These are phyloP conservation scores for Ophion costatus DNA, from an alignment of 2,888 invertebrate genomes.

Conservation along the genomic window DNA sequence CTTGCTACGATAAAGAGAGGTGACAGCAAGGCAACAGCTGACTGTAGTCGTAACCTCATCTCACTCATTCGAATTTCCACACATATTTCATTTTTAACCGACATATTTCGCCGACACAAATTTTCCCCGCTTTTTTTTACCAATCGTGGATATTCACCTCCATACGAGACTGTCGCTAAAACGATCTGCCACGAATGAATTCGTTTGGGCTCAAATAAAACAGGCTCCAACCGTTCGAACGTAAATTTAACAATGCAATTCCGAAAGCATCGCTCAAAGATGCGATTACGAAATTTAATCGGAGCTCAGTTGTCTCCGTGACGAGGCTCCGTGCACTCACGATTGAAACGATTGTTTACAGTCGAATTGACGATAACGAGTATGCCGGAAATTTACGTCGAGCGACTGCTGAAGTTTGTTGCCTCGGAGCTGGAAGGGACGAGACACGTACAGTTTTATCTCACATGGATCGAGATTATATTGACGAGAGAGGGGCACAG, in stretches of 20 bases:
- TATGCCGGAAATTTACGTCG: slow-evolving; percentile 90
- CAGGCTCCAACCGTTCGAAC: not conserved
- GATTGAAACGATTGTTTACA: slow-evolving; percentile 80
- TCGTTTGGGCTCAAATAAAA: not conserved
- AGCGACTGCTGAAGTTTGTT: slow-evolving; percentile 89
- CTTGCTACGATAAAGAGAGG: no score
- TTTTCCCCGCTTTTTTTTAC: no score
- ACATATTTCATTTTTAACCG: no score
- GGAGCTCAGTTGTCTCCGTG: not conserved
- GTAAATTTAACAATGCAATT: not conserved
- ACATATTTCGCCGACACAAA: no score
- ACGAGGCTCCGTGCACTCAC: not conserved
- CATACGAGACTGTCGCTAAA: no score
- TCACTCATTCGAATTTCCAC: no score
- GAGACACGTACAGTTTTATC: slow-evolving; percentile 94
- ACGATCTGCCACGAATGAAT: no score
- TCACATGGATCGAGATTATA: slow-evolving; percentile 90
- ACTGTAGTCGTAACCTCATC: no score
- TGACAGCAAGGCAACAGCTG: no score
- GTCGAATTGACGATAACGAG: slow-evolving; percentile 90
- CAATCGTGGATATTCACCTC: no score
- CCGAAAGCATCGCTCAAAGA: not conserved
- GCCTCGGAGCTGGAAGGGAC: slow-evolving; percentile 90
- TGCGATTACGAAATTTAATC: not conserved
- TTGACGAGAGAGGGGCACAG: slow-evolving; percentile 88